Conservation (phyloP, 2,888 invertebrate species). For the Drosophila sordidula region DNA sequence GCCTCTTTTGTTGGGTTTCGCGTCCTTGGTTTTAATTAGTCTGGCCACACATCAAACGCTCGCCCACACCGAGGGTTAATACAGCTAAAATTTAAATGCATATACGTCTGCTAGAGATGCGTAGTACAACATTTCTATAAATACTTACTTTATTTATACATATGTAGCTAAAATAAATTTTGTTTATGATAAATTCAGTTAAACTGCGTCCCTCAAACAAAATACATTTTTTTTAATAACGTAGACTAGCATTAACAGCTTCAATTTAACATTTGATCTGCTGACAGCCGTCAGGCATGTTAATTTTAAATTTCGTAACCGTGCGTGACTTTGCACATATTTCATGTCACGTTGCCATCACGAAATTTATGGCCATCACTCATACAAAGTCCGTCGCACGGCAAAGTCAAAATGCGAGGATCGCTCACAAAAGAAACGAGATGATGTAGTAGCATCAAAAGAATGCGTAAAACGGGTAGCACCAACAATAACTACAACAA, state of each 20-base stretch:
- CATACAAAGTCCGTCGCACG: slow-evolving; percentile 47
- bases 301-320: slow-evolving; percentile 18
- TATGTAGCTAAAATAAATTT: background rate
- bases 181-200: slow-evolving; percentile 1
- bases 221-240: background rate
- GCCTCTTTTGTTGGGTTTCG: slow-evolving; percentile 71
- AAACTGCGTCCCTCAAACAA: background rate
- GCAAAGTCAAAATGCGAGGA: slow-evolving; percentile 73
- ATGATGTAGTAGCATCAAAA: slow-evolving; percentile 62
- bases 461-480: slow-evolving; percentile 79
- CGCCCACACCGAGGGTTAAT: slow-evolving; percentile 50
- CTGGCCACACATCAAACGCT: slow-evolving; percentile 48
- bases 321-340: slow-evolving; percentile 40
- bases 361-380: slow-evolving; percentile 56
- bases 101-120: slow-evolving; percentile 14
- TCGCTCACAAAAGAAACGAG: slow-evolving; percentile 73
- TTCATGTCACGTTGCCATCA: slow-evolving; percentile 61
- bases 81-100: slow-evolving; percentile 13
- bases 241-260: slow-evolving; percentile 12
- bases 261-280: slow-evolving; percentile 23
- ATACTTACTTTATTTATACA: background rate
- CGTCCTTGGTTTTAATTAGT: slow-evolving; percentile 76
- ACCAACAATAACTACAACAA: slow-evolving; percentile 49
- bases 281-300: background rate
- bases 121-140: background rate